Base-by-base conservation (phyloP, 2,113 vertebrate genomes). In the Mugil cephalus region DNA sequence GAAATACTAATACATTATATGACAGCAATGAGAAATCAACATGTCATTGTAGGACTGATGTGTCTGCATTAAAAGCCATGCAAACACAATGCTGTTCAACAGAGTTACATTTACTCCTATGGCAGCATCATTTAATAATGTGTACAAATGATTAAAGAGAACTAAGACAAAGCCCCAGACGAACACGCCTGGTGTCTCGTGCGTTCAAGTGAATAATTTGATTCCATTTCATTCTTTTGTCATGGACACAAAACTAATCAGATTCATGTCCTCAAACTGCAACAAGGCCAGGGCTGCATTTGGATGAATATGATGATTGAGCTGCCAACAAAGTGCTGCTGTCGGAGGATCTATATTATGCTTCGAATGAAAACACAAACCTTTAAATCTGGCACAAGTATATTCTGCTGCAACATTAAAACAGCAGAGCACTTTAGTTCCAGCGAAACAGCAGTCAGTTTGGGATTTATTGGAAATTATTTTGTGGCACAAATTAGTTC, bases 1-100 rank as follows among this genome's bases (percentile, higher is more conserved):
- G 65, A 50, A 54, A 69, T 56, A 50, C 13, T 19, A 84, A 78
- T 61, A 36, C 59, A 58, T 47, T 35, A 56, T 45, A 50, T 53
- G 34, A 71, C 47, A 38, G 45, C 39, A 17, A 64, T 56, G 42
- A 58, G 43, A 56, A 21, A 24, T 53, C 30, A 39, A 18, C 46
- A 66, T 43, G 13, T 24, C 3, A 43, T 50, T 51, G n/a, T n/a
- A 24, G 30, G 18, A 42, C 4, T 43, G 11, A 53, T 24, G 50
- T 48, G n/a, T 54, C 14, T 51, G 42, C 15, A 11, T 50, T 36
- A 45, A 36, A 34, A 4, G 3, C 38, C 30, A 48, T 19, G 2
- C 21, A 63, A 48, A 53, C 39, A 48, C 11, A 47, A 40, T 10
- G 43, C 9, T 21, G 45, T 39, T 30, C 17, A 0, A 60, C 4